Percentiles rank a stretch among this genome's conserved stretches.
Evolutionary conservation across 2,888 invertebrate species (phyloP).

Genomic region (Amiota minor): DNA sequence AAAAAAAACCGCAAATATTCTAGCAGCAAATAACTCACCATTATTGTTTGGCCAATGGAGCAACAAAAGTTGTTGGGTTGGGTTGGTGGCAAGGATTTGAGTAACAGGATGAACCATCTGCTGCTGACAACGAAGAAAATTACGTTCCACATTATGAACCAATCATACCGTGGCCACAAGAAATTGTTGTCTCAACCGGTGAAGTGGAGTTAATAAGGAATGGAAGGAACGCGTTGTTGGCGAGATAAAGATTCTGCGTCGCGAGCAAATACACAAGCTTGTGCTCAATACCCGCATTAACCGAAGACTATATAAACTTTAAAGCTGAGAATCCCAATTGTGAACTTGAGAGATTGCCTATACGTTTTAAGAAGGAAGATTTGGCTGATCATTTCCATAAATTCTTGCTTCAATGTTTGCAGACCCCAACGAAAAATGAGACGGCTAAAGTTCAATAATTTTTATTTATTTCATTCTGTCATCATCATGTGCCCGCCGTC

Average conservation of each 20-base stretch:
- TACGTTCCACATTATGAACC: slow-evolving; percentile 94
- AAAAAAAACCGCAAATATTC: not conserved
- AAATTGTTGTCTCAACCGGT: slow-evolving; percentile 89
- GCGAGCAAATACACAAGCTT: slow-evolving; percentile 89
- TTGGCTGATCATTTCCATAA: slow-evolving; percentile 78
- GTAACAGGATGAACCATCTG: not conserved
- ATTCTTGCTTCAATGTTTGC: slow-evolving; percentile 74
- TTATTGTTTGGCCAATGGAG: not conserved
- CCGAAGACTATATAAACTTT: slow-evolving; percentile 84
- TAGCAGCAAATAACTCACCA: not conserved
- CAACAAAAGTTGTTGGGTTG: slow-evolving; percentile 48
- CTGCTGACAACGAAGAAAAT: slow-evolving; percentile 69
- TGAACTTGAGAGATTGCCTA: slow-evolving; percentile 83
- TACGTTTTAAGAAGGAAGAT: slow-evolving; percentile 82
- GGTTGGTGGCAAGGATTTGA: slow-evolving; percentile 49
- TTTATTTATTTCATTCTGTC: too few species aligned
- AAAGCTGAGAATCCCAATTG: slow-evolving; percentile 79
- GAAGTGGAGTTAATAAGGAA: slow-evolving; percentile 84
- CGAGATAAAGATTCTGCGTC: slow-evolving; percentile 90
- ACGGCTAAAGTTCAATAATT: not conserved
- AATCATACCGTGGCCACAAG: slow-evolving; percentile 89
- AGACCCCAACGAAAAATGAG: slow-evolving; percentile 32
- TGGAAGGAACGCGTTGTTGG: slow-evolving; percentile 97
- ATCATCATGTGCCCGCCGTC: too few species aligned
- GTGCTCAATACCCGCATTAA: slow-evolving; percentile 84